These are phyloP conservation scores for Aradophagus sp. DNA, from an alignment of 1,140 invertebrate genomes.

Conservation along the genomic window DNA sequence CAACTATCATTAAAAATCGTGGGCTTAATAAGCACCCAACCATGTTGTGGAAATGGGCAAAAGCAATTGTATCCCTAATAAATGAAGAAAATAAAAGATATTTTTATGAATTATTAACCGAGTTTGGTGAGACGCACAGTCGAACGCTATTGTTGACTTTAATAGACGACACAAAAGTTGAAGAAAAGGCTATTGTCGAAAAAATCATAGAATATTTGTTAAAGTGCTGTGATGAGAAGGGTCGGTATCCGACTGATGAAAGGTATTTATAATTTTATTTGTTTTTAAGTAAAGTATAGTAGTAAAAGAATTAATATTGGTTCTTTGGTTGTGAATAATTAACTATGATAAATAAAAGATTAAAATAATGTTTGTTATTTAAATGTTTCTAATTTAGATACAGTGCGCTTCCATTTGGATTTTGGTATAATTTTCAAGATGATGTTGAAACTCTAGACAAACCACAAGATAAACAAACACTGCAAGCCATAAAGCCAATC, in stretches of 20 bases:
- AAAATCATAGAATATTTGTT: constrained; percentile 79
- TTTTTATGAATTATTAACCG: constrained; percentile 67
- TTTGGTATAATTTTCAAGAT: constrained; percentile 94
- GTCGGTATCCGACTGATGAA: constrained; percentile 89
- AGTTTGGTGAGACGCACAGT: constrained; percentile 69
- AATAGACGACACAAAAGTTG: constrained; percentile 66
- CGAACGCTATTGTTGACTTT: constrained; percentile 63
- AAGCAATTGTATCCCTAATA: constrained; percentile 59
- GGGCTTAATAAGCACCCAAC: constrained; percentile 60
- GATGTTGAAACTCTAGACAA: constrained; percentile 77
- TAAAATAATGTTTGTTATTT: neutral
- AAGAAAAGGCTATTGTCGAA: constrained; percentile 68
- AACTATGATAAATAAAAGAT: constrained; percentile 13
- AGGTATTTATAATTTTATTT: constrained; percentile 13
- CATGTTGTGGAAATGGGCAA: constrained; percentile 68
- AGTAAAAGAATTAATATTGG: too few relatives aligned
- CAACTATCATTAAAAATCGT: constrained; percentile 58
- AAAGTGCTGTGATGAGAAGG: constrained; percentile 85
- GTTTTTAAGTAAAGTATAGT: too few relatives aligned
- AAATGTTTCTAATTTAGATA: constrained; percentile 26
- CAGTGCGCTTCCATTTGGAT: constrained; percentile 82
- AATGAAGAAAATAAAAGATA: constrained; percentile 58
- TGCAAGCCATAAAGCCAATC: constrained; percentile 78
- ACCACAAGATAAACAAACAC: constrained; percentile 72
- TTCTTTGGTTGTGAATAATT: too few relatives aligned